Evolutionary conservation across 2,113 vertebrate genomes (phyloP).

Genomic region (Raja brachyura): DNA sequence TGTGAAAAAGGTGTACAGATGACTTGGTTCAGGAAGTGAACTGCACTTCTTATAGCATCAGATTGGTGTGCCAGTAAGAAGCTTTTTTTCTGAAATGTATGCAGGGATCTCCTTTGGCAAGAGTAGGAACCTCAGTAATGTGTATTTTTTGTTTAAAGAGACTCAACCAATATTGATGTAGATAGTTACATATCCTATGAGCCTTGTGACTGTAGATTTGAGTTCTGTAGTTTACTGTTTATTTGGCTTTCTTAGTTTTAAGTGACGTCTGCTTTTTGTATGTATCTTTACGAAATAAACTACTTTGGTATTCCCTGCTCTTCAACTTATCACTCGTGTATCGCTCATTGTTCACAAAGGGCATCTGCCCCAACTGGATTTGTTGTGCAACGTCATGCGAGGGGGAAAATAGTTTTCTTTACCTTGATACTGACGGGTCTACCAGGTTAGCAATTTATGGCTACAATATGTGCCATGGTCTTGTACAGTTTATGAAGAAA

Average conservation of each 20-base stretch:
- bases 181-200: conserved; percentile 44
- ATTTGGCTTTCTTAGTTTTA: conserved; percentile 50
- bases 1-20: conserved; percentile 35
- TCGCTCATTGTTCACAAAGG: conserved; percentile 41
- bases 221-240: conserved; percentile 38
- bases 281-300: conserved; percentile 60
- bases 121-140: conserved; percentile 35
- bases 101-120: conserved; percentile 34
- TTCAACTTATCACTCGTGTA: conserved; percentile 61
- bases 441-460: conserved; percentile 51
- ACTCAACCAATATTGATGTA: conserved; percentile 36
- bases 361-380: conserved; percentile 28
- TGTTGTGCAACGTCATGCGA: conserved; percentile 42
- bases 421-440: conserved; percentile 41
- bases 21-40: conserved; percentile 34
- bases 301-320: conserved; percentile 63
- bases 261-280: conserved; percentile 56
- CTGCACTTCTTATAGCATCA: conserved; percentile 31
- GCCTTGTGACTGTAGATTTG: conserved; percentile 40
- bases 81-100: conserved; percentile 38
- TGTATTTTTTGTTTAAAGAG: conserved; percentile 31
- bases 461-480: conserved; percentile 69
- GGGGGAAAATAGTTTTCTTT: conserved; percentile 41
- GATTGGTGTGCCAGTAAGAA: conserved; percentile 38
- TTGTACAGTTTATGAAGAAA: conserved; percentile 74